These are phyloP conservation scores for Parnassius smintheus DNA, from an alignment of 2,888 invertebrate genomes.

Conservation along the genomic window DNA sequence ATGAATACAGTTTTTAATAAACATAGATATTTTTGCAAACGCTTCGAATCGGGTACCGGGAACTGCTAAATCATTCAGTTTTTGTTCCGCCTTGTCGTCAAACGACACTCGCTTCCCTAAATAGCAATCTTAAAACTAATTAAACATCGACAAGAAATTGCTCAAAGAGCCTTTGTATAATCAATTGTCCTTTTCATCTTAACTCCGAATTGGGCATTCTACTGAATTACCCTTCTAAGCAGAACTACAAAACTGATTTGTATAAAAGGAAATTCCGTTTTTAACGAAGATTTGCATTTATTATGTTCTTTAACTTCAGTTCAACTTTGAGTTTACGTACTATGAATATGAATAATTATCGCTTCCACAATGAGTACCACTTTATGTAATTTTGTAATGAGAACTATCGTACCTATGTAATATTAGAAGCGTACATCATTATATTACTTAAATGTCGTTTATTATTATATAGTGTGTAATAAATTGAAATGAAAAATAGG, in stretches of 20 bases:
- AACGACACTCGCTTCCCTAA: conserved; percentile 27
- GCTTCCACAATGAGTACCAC: no score
- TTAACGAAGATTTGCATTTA: conserved; percentile 6
- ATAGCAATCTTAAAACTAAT: conserved; percentile 32
- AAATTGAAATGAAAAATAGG: no score
- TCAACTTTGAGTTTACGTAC: no score
- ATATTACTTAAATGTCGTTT: no score
- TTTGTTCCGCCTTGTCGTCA: conserved; percentile 21
- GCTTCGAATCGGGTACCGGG: not conserved
- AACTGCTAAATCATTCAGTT: conserved; percentile 17
- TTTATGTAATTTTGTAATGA: no score
- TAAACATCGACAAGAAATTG: conserved; percentile 28
- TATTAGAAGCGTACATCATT: no score
- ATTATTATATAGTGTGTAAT: no score
- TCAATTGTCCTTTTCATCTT: conserved; percentile 25
- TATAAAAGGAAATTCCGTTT: conserved; percentile 12
- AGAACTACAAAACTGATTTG: conserved; percentile 23
- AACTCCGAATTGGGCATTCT: conserved; percentile 17
- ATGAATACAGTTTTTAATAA: not conserved
- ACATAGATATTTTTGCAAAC: not conserved
- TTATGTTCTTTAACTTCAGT: not conserved
- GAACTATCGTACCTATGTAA: no score
- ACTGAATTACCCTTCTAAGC: conserved; percentile 23
- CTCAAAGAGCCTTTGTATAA: conserved; percentile 28
- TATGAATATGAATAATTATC: no score